Base-by-base conservation (phyloP, 2,113 vertebrate genomes). In the Dicentrarchus labrax region DNA sequence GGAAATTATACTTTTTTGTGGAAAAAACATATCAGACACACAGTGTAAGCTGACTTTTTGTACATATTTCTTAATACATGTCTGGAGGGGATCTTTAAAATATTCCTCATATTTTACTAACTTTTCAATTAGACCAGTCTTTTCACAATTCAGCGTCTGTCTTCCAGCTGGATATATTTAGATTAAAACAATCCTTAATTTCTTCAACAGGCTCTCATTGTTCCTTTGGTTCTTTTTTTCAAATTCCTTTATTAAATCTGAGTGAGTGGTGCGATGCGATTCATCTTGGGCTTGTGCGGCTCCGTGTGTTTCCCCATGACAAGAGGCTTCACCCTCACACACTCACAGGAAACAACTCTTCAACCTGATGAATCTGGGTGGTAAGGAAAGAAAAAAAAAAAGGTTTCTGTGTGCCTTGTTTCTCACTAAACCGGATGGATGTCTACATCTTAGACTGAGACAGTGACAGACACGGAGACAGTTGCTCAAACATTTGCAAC, bases 401-500 rank as follows among this genome's bases (percentile, higher is more conserved):
- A 47, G 11, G 38, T 67, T 84, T 75, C 56, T 9, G 4, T 39
- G 43, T 22, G 39, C 17, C 24, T 82, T 2, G 45, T 78, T 80
- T 82, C 65, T 64, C 62, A 41, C 24, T 73, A 68, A 86, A 86
- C 21, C 7, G 3, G 72, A 80, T 67, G 64, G 73, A 85, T 83
- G 73, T 79, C 73, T 82, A 45, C 78, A 75, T 91, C 83, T 76
- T 66, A 78, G 43, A 17, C 59, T 1, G 68, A 85, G 78, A 78
- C 71, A 36, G 50, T 79, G 82, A 86, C 78, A 88, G 83, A 76
- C 78, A 50, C 61, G 7, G n/a, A 71, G 65, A 86, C 93, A 84
- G 68, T 78, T 15, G 39, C 68, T 77, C 72, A 47, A 80, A 70
- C 65, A 50, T 47, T 72, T 3, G 17, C 85, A 79, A 85, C 79